Percentiles rank a stretch among this genome's conserved stretches.
These are phyloP conservation scores for Cataglyphis rosenhaueri DNA, from an alignment of 2,888 invertebrate genomes.

Conservation along the genomic window DNA sequence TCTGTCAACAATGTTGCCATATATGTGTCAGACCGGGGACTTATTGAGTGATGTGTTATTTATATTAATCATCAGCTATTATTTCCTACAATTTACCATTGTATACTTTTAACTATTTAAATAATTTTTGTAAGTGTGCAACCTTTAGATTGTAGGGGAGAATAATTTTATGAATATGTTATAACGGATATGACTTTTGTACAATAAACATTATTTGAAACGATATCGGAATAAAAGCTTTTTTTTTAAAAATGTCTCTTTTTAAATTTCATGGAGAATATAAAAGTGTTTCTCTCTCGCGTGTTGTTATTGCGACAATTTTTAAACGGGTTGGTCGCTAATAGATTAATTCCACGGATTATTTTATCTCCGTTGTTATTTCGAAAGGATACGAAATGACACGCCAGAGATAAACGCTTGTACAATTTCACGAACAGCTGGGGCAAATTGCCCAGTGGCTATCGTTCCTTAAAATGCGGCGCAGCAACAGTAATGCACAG, in stretches of 20 bases:
- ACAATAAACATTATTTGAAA: slow-evolving; percentile 47
- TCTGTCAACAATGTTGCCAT: too few species aligned
- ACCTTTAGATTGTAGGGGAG: not conserved
- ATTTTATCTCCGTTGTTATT: slow-evolving; percentile 16
- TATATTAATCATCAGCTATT: not conserved
- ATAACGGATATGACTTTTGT: slow-evolving; percentile 36
- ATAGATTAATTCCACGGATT: not conserved
- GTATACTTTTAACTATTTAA: not conserved
- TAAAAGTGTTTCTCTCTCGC: not conserved
- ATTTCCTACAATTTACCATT: not conserved
- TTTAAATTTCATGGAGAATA: not conserved
- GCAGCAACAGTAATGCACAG: slow-evolving; percentile 24
- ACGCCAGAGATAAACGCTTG: slow-evolving; percentile 7
- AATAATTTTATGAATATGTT: slow-evolving; percentile 33
- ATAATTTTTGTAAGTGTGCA: slow-evolving; percentile 2
- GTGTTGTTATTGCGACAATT: not conserved
- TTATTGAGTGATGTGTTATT: too few species aligned
- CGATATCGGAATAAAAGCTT: not conserved
- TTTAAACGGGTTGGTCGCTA: not conserved
- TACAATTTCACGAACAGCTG: slow-evolving; percentile 3
- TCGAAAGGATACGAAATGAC: slow-evolving; percentile 9
- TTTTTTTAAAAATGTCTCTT: not conserved
- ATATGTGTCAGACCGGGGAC: too few species aligned
- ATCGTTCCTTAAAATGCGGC: slow-evolving; percentile 44
- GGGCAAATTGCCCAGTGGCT: slow-evolving; percentile 27